Evolutionary conservation across 1,140 invertebrate genomes (phyloP).

Genomic region (Zaprionus ghesquierei): DNA sequence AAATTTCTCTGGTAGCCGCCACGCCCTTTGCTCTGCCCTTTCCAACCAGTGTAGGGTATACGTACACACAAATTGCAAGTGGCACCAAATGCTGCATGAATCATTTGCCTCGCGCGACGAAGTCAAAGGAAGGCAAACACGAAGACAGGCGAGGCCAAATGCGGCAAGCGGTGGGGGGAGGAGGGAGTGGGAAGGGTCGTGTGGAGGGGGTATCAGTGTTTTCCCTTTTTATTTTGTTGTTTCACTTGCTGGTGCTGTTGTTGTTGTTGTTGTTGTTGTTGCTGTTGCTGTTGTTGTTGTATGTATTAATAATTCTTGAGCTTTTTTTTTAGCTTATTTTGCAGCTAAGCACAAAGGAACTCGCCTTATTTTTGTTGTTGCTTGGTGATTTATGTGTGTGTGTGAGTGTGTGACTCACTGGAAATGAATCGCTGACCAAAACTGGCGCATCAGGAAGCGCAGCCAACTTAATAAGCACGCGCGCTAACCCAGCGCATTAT

Average conservation of each 20-base stretch:
- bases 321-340: slow-evolving; percentile 18
- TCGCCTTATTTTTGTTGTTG: slow-evolving; percentile 1
- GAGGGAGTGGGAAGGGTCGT: neutral
- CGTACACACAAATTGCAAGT: neutral
- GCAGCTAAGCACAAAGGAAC: slow-evolving; percentile 28
- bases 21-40: neutral
- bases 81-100: neutral
- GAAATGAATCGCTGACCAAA: slow-evolving; percentile 43
- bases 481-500: neutral
- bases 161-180: neutral
- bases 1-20: neutral
- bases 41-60: neutral
- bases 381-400: neutral
- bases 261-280: slow-evolving; percentile 14
- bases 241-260: neutral
- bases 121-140: slow-evolving; percentile 4
- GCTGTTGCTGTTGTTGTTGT: slow-evolving; percentile 7
- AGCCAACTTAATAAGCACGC: slow-evolving; percentile 12
- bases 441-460: slow-evolving; percentile 53
- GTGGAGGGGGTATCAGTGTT: slow-evolving; percentile 4
- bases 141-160: neutral
- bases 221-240: neutral
- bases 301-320: slow-evolving; percentile 35
- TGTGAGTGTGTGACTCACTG: slow-evolving; percentile 17
- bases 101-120: slow-evolving; percentile 15